phyloP scores from a whole-genome alignment of 92 coral and sea anemone species.

The Zoanthus gigantus region DNA sequence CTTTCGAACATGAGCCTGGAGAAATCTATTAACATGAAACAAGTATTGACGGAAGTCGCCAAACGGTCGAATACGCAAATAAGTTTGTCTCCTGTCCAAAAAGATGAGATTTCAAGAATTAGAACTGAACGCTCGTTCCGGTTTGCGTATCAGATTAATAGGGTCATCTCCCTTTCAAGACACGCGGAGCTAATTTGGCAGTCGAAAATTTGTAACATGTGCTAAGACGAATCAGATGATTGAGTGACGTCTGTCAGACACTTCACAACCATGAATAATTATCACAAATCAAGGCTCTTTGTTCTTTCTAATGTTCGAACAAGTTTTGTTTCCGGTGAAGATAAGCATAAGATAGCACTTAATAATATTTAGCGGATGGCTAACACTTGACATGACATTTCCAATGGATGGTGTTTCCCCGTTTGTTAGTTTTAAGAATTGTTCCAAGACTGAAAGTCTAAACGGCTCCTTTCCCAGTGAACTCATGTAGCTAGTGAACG shows the following conservation, averaged over 20 bases:
- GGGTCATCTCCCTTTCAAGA: slow-evolving; percentile 14
- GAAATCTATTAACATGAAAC: slow-evolving; percentile 20
- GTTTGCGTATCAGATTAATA: slow-evolving; percentile 32
- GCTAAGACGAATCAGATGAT: slow-evolving; percentile 33
- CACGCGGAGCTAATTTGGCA: slow-evolving; percentile 35
- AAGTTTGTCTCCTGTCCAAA: slow-evolving; percentile 40
- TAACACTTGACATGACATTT: slow-evolving; percentile 46
- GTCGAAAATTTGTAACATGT: slow-evolving; percentile 28
- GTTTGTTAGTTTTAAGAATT: neutral
- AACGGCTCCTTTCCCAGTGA: neutral
- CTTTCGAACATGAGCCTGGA: slow-evolving; percentile 16
- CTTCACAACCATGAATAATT: slow-evolving; percentile 75
- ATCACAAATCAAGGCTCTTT: slow-evolving; percentile 87
- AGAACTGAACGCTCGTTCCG: slow-evolving; percentile 25
- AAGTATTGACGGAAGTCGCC: slow-evolving; percentile 35
- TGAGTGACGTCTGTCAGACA: slow-evolving; percentile 47
- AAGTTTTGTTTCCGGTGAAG: slow-evolving; percentile 91
- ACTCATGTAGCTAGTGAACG: neutral
- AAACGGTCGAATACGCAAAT: slow-evolving; percentile 33
- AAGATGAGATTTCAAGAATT: slow-evolving; percentile 21
- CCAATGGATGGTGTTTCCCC: slow-evolving; percentile 43
- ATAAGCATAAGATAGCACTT: slow-evolving; percentile 79
- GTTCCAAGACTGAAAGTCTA: neutral
- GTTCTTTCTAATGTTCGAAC: slow-evolving; percentile 93
- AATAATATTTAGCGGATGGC: slow-evolving; percentile 58